phyloP scores from a whole-genome alignment of 2,113 vertebrate species.

The Actinemys pallida region DNA sequence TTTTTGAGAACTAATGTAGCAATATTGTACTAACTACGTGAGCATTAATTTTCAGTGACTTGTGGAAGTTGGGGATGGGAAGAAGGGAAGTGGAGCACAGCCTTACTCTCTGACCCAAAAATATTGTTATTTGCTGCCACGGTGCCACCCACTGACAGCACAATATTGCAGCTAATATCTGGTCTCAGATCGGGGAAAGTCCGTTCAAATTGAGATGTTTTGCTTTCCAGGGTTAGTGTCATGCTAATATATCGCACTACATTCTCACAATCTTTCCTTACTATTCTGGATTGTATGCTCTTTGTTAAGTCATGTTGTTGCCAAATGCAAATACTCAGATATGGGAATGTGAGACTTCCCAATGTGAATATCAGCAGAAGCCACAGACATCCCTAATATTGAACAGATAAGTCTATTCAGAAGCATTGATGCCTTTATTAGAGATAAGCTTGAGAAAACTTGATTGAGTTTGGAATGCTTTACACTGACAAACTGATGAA shows the following conservation, averaged over 20 bases:
- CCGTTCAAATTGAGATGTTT: background rate
- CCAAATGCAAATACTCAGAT: background rate
- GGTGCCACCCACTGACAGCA: background rate
- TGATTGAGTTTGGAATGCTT: constrained; percentile 59
- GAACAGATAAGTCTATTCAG: constrained; percentile 34
- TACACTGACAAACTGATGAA: constrained; percentile 48
- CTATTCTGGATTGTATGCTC: background rate
- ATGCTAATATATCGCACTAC: background rate
- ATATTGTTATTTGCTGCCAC: background rate
- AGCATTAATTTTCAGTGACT: background rate
- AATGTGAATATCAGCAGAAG: background rate
- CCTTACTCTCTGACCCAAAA: background rate
- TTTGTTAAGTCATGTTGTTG: background rate
- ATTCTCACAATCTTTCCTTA: background rate
- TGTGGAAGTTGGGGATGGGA: background rate
- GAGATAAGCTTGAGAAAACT: constrained; percentile 31
- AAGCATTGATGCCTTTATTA: background rate
- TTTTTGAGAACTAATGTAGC: background rate
- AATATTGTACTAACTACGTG: background rate
- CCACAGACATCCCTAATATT: background rate
- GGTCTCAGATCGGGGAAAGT: background rate
- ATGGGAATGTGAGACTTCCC: background rate
- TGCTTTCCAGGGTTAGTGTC: background rate
- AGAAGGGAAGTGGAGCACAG: background rate
- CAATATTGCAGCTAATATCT: background rate